Base-by-base conservation (phyloP, 2,888 invertebrate species). In the Druceiella hillmani region DNA sequence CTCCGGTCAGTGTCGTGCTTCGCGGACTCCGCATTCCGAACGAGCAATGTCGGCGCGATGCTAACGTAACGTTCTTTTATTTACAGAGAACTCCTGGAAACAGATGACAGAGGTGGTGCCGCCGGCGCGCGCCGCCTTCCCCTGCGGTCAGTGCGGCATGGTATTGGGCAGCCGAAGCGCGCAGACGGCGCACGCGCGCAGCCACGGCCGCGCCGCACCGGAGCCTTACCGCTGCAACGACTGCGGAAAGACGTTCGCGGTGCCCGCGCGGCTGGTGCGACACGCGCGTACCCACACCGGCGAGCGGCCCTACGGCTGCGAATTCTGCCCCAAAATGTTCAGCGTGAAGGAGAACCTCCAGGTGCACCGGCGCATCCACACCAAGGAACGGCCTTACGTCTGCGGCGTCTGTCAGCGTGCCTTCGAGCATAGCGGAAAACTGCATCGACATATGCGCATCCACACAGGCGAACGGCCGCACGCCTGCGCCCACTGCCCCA, bases 331-430 rank as follows among this genome's bases (percentile, higher is more conserved):
- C 62, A 92, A 92, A 63, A 85, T 87, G 56, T 92, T 92, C 66
- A 90, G 90, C 56, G 91, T 91, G 5, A 91, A 91, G 63, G 91
- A 91, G 62, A 92, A 92, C 61, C 71, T 92, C 40, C 89, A 89
- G 65, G 91, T 91, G 9, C 92, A 92, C 61, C 74, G 83, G 25
- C 78, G 92, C 41, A 91, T 91, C 48, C 92, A 92, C 62, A 92
- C 91, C 41, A 91, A 91, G 64, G 91, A 91, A 62, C 77, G 91
- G 2, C 91, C 91, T 0, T 91, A 91, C 65, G 84, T 89, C 54
- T 92, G 91, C 57, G 82, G 86, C 44, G 87, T 90, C 3, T 92
- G 91, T 59, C 85, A 83, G 7, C 76, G 91, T 3, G 90, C 90
- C 1, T 92, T 92, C 56, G 91, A 91, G 59, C 91, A 91, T 59